These are phyloP conservation scores for Hippocampus zosterae DNA, from an alignment of 2,113 vertebrate species.

Conservation along the genomic window DNA sequence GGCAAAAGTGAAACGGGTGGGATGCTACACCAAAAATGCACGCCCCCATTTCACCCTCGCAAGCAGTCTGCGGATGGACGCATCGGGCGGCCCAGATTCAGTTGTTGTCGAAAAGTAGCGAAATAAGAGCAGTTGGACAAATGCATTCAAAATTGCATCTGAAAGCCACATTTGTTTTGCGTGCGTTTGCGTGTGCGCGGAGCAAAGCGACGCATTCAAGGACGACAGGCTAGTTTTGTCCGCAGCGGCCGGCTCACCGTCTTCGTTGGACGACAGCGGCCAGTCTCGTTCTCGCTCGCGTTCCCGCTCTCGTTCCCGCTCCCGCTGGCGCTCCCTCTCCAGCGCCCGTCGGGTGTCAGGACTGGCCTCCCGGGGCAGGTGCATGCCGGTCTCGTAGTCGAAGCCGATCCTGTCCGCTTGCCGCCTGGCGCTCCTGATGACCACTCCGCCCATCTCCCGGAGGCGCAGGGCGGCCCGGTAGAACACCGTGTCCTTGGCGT, in stretches of 20 bases:
- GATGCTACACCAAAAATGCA: no score
- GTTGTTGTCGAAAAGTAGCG: not conserved
- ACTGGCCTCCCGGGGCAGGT: slow-evolving; percentile 83
- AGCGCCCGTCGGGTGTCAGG: slow-evolving; percentile 73
- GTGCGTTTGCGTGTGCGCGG: not conserved
- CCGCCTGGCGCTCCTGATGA: slow-evolving; percentile 86
- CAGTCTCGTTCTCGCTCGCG: slow-evolving; percentile 54
- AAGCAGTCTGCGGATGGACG: no score
- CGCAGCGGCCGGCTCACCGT: slow-evolving; percentile 52
- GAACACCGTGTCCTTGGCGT: slow-evolving; percentile 98
- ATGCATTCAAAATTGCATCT: not conserved
- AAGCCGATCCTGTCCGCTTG: slow-evolving; percentile 95
- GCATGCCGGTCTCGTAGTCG: slow-evolving; percentile 95
- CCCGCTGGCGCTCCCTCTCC: slow-evolving; percentile 57
- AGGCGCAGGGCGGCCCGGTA: slow-evolving; percentile 92
- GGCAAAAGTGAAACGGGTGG: no score
- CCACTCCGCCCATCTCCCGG: slow-evolving; percentile 83
- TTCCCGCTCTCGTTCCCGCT: slow-evolving; percentile 35
- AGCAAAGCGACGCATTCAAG: not conserved
- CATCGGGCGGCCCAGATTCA: no score
- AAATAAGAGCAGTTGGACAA: not conserved
- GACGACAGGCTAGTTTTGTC: not conserved
- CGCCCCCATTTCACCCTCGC: no score
- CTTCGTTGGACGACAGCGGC: slow-evolving; percentile 65
- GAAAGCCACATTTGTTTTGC: not conserved